Base-by-base conservation (phyloP, 37 sponge, comb jelly and placozoan species). In the Spongilla lacustris region DNA sequence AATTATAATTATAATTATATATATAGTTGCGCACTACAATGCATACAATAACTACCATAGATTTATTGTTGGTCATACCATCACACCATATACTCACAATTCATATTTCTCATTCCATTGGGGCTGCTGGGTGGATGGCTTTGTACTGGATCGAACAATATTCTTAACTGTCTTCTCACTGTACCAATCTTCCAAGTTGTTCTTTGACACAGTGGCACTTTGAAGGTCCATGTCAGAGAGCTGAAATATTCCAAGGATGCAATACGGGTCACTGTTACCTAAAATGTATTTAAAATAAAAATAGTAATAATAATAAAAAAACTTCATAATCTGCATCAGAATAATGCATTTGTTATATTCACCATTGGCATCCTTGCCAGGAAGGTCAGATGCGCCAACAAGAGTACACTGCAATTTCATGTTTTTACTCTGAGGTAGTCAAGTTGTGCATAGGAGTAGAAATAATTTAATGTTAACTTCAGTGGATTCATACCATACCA, bases 201-300 rank as follows among this genome's bases (percentile, higher is more conserved):
- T 71, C 48, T 78, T 58, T 58, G 58, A 58, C 11, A 58, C 71
- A 34, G 27, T 71, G 22, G 77, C 58, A 58, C 58, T 58, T 58
- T 58, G 58, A 14, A 58, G 22, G 30, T 81, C 82, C 24, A 37
- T 76, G n/a, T 58, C 71, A 11, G 22, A n/a, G 22, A 34, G 48
- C 67, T 46, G n/a, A 23, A 92, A 31, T 21, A 88, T 81, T 12
- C 85, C 85, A 17, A 92, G 38, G 5, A 75, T 36, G 68, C 88
- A 87, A 69, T 84, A 92, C 12, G 92, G 92, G 75, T 92, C 92
- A 88, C 92, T 92, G 49, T 36, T 78, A 13, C 88, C 92, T 90
- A 68, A 19, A 67, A 8, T 48, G 22, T 10, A 26, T 25, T 3
- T 25, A 27, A 77, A 0, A 46, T 6, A 79, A 4, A 2, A 32